Evolutionary conservation across 2,113 vertebrate species (phyloP).

Genomic region (Hippoglossus stenolepis): DNA sequence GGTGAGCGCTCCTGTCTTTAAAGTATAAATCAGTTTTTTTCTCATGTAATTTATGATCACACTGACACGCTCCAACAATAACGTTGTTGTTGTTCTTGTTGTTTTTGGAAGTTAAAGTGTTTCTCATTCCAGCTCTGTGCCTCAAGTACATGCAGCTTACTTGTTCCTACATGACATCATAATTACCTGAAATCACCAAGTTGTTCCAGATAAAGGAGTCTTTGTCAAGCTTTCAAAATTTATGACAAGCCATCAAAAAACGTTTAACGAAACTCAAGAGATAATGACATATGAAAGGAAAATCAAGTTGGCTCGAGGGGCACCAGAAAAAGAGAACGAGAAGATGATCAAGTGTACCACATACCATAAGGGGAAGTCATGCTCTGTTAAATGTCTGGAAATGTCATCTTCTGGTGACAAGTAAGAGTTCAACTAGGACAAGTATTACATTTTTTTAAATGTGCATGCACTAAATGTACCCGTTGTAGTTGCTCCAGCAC

Average conservation of each 20-base stretch:
- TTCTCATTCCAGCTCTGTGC: background rate
- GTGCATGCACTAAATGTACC: background rate
- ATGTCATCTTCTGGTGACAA: background rate
- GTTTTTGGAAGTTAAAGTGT: background rate
- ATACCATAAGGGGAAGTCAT: background rate
- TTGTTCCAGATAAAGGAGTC: background rate
- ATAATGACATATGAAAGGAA: background rate
- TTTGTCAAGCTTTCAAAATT: background rate
- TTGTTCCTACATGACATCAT: background rate
- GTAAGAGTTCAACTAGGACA: background rate
- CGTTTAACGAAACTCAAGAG: background rate
- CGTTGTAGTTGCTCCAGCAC: too few species aligned
- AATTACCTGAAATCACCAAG: background rate
- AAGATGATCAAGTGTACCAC: background rate
- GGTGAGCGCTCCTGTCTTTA: conserved; percentile 26
- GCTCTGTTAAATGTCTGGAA: background rate
- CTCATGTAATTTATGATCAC: background rate
- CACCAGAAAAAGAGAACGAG: background rate
- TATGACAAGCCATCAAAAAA: background rate
- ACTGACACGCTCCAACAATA: background rate
- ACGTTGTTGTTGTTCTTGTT: background rate
- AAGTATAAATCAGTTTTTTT: conserved; percentile 12
- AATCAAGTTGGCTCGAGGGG: background rate
- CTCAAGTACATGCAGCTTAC: background rate
- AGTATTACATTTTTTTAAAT: too few species aligned